These are phyloP conservation scores for Nephrotoma appendiculata DNA, from an alignment of 2,888 invertebrate species.

Conservation along the genomic window DNA sequence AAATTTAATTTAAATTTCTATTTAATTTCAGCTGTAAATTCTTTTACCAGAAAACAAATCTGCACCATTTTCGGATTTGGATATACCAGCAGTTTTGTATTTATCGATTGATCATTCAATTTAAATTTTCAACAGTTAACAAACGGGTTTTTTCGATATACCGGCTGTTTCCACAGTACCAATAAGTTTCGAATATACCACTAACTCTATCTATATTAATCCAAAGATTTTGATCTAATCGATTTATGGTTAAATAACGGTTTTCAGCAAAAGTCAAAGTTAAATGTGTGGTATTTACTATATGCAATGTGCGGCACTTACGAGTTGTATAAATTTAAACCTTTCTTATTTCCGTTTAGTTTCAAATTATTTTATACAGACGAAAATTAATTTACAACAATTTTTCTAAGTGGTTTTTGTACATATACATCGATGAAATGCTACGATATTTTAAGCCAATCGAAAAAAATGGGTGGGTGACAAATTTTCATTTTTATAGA, in stretches of 20 bases:
- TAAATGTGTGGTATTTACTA: background rate
- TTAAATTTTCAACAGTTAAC: background rate
- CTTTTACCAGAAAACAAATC: too few relatives aligned
- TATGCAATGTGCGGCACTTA: background rate
- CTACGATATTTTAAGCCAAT: background rate
- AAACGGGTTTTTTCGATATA: background rate
- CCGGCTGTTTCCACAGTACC: background rate
- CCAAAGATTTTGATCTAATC: background rate
- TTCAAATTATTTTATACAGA: background rate
- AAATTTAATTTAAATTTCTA: background rate
- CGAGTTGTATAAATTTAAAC: background rate
- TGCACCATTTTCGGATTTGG: too few relatives aligned
- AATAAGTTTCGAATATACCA: background rate
- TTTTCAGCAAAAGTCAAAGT: too few relatives aligned
- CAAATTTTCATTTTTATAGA: background rate
- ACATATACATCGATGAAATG: background rate
- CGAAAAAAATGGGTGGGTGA: background rate
- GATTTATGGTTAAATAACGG: too few relatives aligned
- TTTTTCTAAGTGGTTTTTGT: background rate
- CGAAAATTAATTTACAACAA: background rate
- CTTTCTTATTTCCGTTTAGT: background rate
- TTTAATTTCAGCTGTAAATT: background rate
- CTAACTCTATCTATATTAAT: background rate
- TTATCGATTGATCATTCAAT: background rate
- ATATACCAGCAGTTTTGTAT: too few relatives aligned